These are phyloP conservation scores for Hemiprocne comata DNA, from an alignment of 2,113 vertebrate species.

Conservation along the genomic window DNA sequence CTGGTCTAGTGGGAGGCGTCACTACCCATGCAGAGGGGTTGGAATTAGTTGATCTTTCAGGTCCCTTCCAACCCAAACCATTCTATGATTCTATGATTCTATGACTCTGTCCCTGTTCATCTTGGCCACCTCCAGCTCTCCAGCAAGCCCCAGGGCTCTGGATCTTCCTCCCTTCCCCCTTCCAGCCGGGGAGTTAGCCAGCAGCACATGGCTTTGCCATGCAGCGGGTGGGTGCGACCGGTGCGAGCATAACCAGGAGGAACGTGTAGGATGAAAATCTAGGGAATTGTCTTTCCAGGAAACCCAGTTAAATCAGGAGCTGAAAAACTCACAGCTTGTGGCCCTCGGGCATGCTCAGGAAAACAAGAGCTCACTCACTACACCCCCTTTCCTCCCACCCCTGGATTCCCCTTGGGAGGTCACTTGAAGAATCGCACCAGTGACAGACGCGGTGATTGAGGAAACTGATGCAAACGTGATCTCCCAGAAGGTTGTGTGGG, in stretches of 20 bases:
- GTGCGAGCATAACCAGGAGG: neutral
- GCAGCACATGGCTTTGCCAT: accelerated
- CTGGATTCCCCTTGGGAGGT: neutral
- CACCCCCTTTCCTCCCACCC: conserved; percentile 35
- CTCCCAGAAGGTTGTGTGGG: conserved; percentile 59
- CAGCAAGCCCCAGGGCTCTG: accelerated
- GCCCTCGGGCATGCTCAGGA: neutral
- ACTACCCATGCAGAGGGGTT: no score
- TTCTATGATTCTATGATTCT: no score
- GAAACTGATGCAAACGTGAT: conserved; percentile 56
- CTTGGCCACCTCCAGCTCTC: neutral
- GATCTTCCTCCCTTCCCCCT: neutral
- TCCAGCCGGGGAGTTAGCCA: neutral
- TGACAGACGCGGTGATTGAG: conserved; percentile 35
- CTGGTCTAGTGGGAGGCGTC: no score
- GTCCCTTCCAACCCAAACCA: no score
- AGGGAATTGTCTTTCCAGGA: conserved; percentile 47
- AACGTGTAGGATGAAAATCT: conserved; percentile 38
- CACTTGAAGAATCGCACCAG: neutral
- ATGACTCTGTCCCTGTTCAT: neutral
- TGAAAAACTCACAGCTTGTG: neutral
- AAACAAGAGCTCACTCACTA: conserved; percentile 21
- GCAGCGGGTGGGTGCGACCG: neutral
- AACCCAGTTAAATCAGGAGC: neutral
- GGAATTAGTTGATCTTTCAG: no score